Evolutionary conservation across 2,113 vertebrate species (phyloP), one percentile per base, ranked within the genome.

Genomic region (Ascaphus truei): DNA sequence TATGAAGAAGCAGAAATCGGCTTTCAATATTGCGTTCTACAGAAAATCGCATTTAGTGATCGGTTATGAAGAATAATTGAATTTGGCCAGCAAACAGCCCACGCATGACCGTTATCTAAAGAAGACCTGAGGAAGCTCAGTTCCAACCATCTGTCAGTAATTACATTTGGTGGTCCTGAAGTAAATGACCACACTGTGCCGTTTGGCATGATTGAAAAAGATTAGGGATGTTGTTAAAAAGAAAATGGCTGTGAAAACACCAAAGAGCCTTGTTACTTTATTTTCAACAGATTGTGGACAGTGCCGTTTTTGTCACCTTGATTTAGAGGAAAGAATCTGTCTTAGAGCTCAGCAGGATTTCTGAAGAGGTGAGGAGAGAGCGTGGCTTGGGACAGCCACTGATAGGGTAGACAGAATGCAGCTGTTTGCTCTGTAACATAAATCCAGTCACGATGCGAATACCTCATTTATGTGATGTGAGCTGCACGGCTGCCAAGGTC

Each of bases 271-370:
- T 22, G 20, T 58, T 56, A 2, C 33, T 33, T 1, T 4, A 27
- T 20, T 61, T 63, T 43, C 50, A 29, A 41, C 18, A 37, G 25
- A n/a, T 25, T 31, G 63, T 33, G 15, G 31, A 15, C 6, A 30
- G 12, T 34, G 29, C 33, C 20, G 71, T 59, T 74, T 59, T 43
- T 2, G 1, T 11, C 57, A 67, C 68, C 12, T 61, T 15, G 0
- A 71, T 68, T 59, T 0, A 63, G 5, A 52, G 50, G 30, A 71
- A 67, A 71, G 74, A 74, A 36, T 68, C 41, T 62, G 26, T 79
- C 75, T 64, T 62, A 26, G 72, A 79, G 37, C 60, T 65, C 47
- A 60, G 65, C 13, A 22, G 64, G 27, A 47, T 68, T 57, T 66
- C 9, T 29, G 13, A 3, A n/a, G 34, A 39, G 36, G 18, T 31